Evolutionary conservation across 2,888 invertebrate genomes (phyloP), one percentile per base, ranked within the genome.

Genomic region (Mellilla xanthometata): DNA sequence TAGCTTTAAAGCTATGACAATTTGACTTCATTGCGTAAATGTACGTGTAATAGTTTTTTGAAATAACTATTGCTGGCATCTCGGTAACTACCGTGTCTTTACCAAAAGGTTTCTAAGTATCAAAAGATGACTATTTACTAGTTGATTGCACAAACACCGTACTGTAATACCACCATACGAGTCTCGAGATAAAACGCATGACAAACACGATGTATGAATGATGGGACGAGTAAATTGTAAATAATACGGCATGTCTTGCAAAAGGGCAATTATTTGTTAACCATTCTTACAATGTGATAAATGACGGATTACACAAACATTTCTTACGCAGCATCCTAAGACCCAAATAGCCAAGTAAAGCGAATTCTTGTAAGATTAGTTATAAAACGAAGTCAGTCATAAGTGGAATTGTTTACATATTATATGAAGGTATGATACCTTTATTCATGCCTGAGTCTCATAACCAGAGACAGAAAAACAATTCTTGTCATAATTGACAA

Each of bases 201-300:
- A 24, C 24, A 2, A 24, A 24, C n/a, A 30, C 30, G n/a, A 8
- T 15, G n/a, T 30, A 13, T 15, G n/a, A 22, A 22, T 9, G 6
- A 32, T 11, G 10, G 13, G 22, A 7, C 11, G 12, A 11, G 29
- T 12, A 30, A 39, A 39, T 12, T 3, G 12, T 31, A 39, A 31
- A 33, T 28, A 12, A 19, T 13, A 27, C 7, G 11, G 11, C 15
- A 4, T 9, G 24, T 19, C 46, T 52, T 39, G 43, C 39, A 52
- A 46, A 35, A 42, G 35, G 40, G 47, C 45, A 49, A 50, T 41
- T 45, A 53, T 52, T 52, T 47, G 47, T 39, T 48, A 34, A 33
- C 33, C 41, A 48, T 47, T 49, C 41, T 35, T 33, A 44, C 52
- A 49, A 55, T 49, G 45, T 34, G 36, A 49, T 43, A 13, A 51